Percentiles rank a stretch among this genome's conserved stretches.
Evolutionary conservation across 1,140 invertebrate species (phyloP).

Genomic region (Tetragnatha versicolor): DNA sequence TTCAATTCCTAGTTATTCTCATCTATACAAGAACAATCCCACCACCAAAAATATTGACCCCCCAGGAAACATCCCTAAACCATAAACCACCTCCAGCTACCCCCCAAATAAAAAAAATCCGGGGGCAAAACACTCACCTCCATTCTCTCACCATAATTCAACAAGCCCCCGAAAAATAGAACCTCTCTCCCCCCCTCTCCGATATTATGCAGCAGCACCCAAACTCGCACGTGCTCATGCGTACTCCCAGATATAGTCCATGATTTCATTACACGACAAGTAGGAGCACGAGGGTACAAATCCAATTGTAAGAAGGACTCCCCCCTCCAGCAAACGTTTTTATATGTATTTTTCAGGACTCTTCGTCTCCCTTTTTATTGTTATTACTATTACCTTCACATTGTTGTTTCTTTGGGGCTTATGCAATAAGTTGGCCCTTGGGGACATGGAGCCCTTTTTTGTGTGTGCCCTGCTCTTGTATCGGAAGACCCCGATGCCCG

Average conservation of each 20-base stretch:
- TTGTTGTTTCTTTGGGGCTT: constrained; percentile 33
- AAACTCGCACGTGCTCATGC: constrained; percentile 35
- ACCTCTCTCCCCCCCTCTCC: constrained; percentile 2
- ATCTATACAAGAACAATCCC: no score
- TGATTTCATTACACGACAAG: constrained; percentile 48
- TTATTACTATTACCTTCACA: constrained; percentile 49
- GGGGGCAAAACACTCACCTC: no score
- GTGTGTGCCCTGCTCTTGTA: constrained; percentile 1
- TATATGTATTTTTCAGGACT: constrained; percentile 47
- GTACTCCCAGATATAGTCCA: constrained; percentile 8
- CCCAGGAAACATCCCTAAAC: no score
- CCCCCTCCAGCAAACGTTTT: constrained; percentile 40
- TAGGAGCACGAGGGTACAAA: constrained; percentile 36
- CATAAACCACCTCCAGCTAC: no score
- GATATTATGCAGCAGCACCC: constrained; percentile 33
- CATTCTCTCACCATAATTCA: no score
- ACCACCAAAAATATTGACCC: no score
- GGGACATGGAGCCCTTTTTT: neutral
- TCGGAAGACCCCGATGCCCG: constrained; percentile 39
- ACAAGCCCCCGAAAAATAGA: neutral
- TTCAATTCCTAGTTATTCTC: no score
- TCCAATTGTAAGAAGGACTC: constrained; percentile 26
- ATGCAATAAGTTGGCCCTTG: constrained; percentile 42
- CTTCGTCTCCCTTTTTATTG: constrained; percentile 43
- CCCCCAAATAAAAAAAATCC: no score